A percentile compares a stretch with the other conserved stretches of the same genome.
Evolutionary conservation across 2,888 invertebrate genomes (phyloP).

Genomic region (Drosophila ezoana): DNA sequence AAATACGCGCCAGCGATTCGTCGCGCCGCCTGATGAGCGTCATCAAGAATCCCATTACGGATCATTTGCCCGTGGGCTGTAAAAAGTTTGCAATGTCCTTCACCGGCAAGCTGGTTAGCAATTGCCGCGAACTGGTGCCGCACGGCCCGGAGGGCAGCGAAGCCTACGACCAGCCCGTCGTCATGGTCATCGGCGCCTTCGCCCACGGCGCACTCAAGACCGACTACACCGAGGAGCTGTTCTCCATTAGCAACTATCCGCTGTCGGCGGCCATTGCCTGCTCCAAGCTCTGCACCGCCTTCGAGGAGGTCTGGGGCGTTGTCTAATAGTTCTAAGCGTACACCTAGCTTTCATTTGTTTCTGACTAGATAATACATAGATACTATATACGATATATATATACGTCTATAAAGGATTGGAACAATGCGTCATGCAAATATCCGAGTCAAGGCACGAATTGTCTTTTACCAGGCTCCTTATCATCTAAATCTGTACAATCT

Average conservation of each 20-base stretch:
- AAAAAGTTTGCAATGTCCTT: conserved; percentile 96
- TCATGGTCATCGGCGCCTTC: conserved; percentile 97
- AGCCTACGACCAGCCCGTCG: conserved; percentile 93
- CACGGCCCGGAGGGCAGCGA: conserved; percentile 71
- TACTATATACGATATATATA: neutral
- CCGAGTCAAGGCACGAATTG: too few relatives aligned
- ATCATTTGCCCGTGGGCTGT: conserved; percentile 97
- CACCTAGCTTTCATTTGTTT: neutral
- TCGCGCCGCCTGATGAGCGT: conserved; percentile 96
- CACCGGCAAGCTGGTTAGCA: conserved; percentile 89
- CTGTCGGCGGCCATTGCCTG: conserved; percentile 98
- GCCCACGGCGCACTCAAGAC: conserved; percentile 96
- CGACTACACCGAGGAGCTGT: conserved; percentile 95
- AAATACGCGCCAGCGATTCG: conserved; percentile 95
- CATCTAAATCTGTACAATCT: too few relatives aligned
- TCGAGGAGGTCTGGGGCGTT: conserved; percentile 97
- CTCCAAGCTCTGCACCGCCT: conserved; percentile 96
- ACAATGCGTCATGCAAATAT: neutral
- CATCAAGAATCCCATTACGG: conserved; percentile 97
- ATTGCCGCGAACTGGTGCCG: conserved; percentile 92
- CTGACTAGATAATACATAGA: conserved; percentile 21
- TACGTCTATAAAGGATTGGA: neutral
- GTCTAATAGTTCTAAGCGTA: conserved; percentile 82
- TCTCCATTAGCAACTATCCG: conserved; percentile 98
- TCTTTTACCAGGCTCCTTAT: too few relatives aligned